A percentile compares a stretch with the other conserved stretches of the same genome.
Evolutionary conservation across 2,797 vertebrate genomes (phyloP).

Genomic region (Crenuchus spilurus): DNA sequence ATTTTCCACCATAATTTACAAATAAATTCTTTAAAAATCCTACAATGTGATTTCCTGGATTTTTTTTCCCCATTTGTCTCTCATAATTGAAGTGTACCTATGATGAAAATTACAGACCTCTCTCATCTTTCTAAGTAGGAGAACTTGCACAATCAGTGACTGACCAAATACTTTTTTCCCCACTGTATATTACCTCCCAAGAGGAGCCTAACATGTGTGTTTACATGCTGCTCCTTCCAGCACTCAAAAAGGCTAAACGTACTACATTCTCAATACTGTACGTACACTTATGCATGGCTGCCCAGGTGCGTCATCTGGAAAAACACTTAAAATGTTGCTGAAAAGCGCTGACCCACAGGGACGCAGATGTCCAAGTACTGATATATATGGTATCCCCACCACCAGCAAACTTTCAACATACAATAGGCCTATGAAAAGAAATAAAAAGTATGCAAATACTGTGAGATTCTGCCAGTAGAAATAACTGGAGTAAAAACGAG

Average conservation of each 20-base stretch:
- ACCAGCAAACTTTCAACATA: not conserved
- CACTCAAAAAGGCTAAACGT: not conserved
- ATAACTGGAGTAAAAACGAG: constrained; percentile 45
- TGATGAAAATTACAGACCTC: too few relatives aligned
- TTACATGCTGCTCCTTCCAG: not conserved
- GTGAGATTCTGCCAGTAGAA: constrained; percentile 36
- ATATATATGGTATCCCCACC: not conserved
- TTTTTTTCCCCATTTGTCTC: too few relatives aligned
- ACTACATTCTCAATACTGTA: not conserved
- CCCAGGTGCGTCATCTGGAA: not conserved
- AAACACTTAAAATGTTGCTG: constrained; percentile 16
- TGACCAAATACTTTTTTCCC: too few relatives aligned
- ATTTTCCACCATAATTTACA: too few relatives aligned
- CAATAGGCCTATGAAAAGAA: not conserved
- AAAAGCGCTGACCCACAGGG: constrained; percentile 9
- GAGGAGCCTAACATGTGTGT: too few relatives aligned
- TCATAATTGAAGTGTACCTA: too few relatives aligned
- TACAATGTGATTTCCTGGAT: too few relatives aligned
- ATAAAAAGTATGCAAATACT: constrained; percentile 4
- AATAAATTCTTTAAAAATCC: too few relatives aligned
- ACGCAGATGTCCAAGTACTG: not conserved
- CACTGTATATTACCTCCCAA: too few relatives aligned
- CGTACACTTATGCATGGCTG: not conserved
- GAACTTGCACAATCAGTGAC: too few relatives aligned
- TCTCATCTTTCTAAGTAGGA: too few relatives aligned